These are phyloP conservation scores for Pediacus dermestoides DNA, from an alignment of 2,888 invertebrate genomes.

Conservation along the genomic window DNA sequence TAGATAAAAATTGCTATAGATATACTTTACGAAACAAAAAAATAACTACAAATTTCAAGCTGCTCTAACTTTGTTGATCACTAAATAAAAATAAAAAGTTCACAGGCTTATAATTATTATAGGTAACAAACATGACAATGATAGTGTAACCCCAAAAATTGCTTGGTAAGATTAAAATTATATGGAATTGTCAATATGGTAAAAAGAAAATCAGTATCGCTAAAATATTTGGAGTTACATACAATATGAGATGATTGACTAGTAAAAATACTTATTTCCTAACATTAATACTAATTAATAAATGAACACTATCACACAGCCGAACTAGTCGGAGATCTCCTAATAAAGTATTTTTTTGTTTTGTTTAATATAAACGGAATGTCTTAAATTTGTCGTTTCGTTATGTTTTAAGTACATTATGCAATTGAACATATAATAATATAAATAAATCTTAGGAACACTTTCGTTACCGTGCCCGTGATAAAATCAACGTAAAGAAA, in stretches of 20 bases:
- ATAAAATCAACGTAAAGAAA: slow-evolving; percentile 1
- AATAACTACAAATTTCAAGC: too few relatives aligned
- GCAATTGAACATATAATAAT: too few relatives aligned
- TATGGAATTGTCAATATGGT: slow-evolving; percentile 28
- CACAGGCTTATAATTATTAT: slow-evolving; percentile 18
- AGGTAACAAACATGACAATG: slow-evolving; percentile 21
- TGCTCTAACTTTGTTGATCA: slow-evolving; percentile 10
- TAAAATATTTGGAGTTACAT: slow-evolving; percentile 2
- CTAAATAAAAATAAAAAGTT: slow-evolving; percentile 14
- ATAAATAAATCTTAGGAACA: slow-evolving; percentile 18
- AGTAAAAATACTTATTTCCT: slow-evolving; percentile 10
- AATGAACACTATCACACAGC: slow-evolving; percentile 51
- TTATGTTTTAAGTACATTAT: too few relatives aligned
- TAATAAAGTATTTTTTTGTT: too few relatives aligned
- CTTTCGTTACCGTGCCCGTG: slow-evolving; percentile 30
- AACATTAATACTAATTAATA: slow-evolving; percentile 23
- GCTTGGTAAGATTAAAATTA: slow-evolving; percentile 21
- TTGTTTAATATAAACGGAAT: too few relatives aligned
- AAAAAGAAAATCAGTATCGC: slow-evolving; percentile 23
- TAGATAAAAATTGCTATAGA: slow-evolving; percentile 19
- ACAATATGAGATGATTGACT: slow-evolving; percentile 13
- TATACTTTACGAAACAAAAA: too few relatives aligned
- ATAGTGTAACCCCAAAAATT: slow-evolving; percentile 22
- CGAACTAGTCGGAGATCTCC: slow-evolving; percentile 46
- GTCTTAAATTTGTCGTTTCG: too few relatives aligned